A percentile compares a stretch with the other conserved stretches of the same genome.
phyloP scores from a whole-genome alignment of 1,140 invertebrate species.

The Solen grandis region DNA sequence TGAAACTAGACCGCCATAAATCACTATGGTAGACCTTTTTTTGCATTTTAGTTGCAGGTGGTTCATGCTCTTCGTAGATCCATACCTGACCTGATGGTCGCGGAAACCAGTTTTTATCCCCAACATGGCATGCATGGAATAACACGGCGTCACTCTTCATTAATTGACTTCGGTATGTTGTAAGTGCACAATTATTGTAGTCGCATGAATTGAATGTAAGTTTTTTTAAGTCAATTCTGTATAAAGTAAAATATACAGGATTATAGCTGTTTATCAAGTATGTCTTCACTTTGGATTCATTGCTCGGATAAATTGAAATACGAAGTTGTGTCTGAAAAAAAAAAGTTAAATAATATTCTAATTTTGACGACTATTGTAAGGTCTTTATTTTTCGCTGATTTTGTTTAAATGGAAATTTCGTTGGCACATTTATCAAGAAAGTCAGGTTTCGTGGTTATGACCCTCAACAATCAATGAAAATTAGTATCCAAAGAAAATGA shows the following conservation, averaged over 20 bases:
- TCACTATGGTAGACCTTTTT: constrained; percentile 10
- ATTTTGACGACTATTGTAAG: too few species aligned
- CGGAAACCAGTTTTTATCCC: neutral
- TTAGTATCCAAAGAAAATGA: too few species aligned
- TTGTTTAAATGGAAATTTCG: too few species aligned
- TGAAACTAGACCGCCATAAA: neutral
- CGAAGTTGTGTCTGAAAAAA: too few species aligned
- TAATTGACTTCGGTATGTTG: neutral
- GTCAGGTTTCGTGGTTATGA: too few species aligned
- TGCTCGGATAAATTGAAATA: too few species aligned
- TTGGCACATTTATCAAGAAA: too few species aligned
- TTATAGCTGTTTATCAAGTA: constrained; percentile 23
- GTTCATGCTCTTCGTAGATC: constrained; percentile 32
- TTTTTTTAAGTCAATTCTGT: neutral
- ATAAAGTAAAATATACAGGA: neutral
- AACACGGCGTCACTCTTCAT: constrained; percentile 12
- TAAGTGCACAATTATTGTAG: constrained; percentile 18
- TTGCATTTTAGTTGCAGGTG: neutral
- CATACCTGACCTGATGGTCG: constrained; percentile 27
- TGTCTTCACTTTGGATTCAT: too few species aligned
- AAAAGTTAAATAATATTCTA: too few species aligned
- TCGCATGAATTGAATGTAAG: neutral
- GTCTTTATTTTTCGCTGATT: too few species aligned
- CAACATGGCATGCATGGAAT: constrained; percentile 6
- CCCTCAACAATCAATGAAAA: too few species aligned